Evolutionary conservation across 1,140 invertebrate genomes (phyloP), one percentile per base, ranked within the genome.

Genomic region (Drosophila nebulosa): DNA sequence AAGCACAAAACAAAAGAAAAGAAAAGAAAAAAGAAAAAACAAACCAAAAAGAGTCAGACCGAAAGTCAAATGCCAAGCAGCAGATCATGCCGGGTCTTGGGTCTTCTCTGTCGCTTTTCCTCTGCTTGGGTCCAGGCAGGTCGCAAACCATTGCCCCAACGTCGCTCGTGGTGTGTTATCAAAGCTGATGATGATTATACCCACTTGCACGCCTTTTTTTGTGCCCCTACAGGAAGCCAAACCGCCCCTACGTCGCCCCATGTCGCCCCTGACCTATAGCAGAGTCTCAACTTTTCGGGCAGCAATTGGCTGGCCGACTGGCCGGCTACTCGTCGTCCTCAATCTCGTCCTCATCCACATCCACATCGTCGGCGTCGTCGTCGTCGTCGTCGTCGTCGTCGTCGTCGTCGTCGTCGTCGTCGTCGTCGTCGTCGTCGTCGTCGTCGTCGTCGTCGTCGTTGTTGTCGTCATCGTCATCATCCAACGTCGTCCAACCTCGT

Each of bases 151-250:
- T 59, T 68, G 69, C 76, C 59, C 55, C 77, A 72, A 70, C 80
- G 66, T 69, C 79, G 84, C 75, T 88, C 62, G 84, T 88, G 84
- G 85, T 89, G 84, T 89, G 84, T 89, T 89, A 89, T 89, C 84
- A 89, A 89, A 89, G 84, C 85, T 89, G 84, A 89, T 89, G 84
- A 89, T 89, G 85, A 89, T 89, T 89, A 89, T 89, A 89, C 85
- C 84, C 79, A 89, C 85, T 89, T 89, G 84, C 84, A 89, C 84
- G 84, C 84, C 85, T 89, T 89, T 89, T 80, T 88, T 59, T 76
- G 64, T 78, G 65, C 68, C 73, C 71, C 72, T 72, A 61, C 71
- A 58, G 52, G 63, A 79, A 80, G 70, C 70, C 59, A 60, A 42
- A 27, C 52, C 16, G 59, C 32, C 9, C 24, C 26, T 46, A 69